Evolutionary conservation across 2,113 vertebrate genomes (phyloP), one percentile per base, ranked within the genome.

Genomic region (Physeter macrocephalus): DNA sequence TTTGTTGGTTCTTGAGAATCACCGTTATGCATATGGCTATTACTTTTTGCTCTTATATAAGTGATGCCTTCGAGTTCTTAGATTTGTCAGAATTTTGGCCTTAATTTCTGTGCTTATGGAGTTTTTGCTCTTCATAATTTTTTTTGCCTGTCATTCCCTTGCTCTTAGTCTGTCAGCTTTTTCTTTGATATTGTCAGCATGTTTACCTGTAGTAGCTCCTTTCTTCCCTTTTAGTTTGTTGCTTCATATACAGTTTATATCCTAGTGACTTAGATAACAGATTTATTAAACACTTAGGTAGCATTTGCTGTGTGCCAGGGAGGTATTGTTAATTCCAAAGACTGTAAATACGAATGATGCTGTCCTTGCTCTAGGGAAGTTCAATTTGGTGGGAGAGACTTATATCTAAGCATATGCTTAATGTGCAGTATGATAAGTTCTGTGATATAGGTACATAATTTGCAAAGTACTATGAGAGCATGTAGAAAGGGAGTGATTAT

Each of bases 31-130:
- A 25, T 78, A 27, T 92, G 59, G 18, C 29, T 52, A 49, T 46
- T 80, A n/a, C 3, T 27, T 52, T 88, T 97, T 96, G 62, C 71
- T 90, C 88, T 84, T 93, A 34, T 39, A 0, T 81, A 96, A 92
- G 27, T 90, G 61, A 97, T 92, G 23, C 29, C 36, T 67, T 95
- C 8, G 12, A 29, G 27, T 88, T 91, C 41, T 93, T 90, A 84
- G 31, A 17, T 81, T 78, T 91, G 34, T 92, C 71, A 78, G 78
- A 67, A 62, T 84, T 95, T 90, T 90, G 14, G 59, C 21, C 18
- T 93, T 88, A 71, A 84, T 93, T 95, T 86, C 72, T 83, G 20
- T 81, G 67, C 2, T 81, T 92, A 21, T 84, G 36, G 36, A 87
- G 10, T 67, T 93, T 93, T 97, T 90, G n/a, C 49, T 94, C 34